Evolutionary conservation across 2,888 invertebrate genomes (phyloP).

Genomic region (Thymelicus acteon): DNA sequence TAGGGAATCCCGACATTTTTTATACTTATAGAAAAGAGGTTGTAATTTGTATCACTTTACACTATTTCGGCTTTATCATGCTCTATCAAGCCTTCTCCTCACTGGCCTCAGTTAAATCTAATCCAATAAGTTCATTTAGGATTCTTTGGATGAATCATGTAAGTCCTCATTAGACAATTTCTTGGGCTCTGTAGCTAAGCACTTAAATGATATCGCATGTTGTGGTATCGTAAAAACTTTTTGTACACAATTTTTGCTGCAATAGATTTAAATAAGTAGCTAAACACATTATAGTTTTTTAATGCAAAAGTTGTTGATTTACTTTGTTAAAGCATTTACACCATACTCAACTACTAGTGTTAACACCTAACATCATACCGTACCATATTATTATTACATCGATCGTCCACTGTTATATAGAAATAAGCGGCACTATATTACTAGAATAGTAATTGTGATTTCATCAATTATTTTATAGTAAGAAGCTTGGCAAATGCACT

Average conservation of each 20-base stretch:
- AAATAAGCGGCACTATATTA: constrained; percentile 8
- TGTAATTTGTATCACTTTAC: no score
- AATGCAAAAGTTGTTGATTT: constrained; percentile 11
- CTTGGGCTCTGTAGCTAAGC: constrained; percentile 6
- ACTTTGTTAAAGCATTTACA: constrained; percentile 25
- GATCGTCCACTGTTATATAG: constrained; percentile 26
- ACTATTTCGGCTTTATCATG: no score
- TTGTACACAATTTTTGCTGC: constrained; percentile 21
- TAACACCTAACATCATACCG: constrained; percentile 22
- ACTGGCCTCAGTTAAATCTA: background rate
- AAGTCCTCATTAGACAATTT: constrained; percentile 9
- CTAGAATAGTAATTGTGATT: background rate
- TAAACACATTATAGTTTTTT: constrained; percentile 14
- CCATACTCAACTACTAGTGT: constrained; percentile 12
- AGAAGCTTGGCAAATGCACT: constrained; percentile 3
- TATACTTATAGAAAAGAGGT: no score
- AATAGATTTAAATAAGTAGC: constrained; percentile 19
- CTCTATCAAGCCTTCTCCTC: background rate
- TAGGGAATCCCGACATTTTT: no score
- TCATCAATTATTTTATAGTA: background rate
- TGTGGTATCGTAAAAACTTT: constrained; percentile 12
- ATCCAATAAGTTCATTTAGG: constrained; percentile 1
- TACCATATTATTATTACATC: constrained; percentile 17
- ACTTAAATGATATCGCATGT: background rate
- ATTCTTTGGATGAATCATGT: background rate